Base-by-base conservation (phyloP, 1,140 invertebrate species). In the Nylanderia fulva region DNA sequence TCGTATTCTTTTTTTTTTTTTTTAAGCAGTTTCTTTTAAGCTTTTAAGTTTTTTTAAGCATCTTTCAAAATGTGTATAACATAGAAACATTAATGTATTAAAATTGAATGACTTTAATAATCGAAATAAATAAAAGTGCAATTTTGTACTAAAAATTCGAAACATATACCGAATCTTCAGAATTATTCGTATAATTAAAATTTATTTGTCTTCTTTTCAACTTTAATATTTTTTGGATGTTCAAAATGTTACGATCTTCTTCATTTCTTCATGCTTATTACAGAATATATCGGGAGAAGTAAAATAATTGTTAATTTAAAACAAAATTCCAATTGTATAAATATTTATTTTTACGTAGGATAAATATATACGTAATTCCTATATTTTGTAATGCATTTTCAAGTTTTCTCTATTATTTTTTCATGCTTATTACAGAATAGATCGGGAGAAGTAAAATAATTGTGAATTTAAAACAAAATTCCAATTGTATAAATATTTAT, bases 111-210 rank as follows among this genome's bases (percentile, higher is more conserved):
- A 39, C 15, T 58, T 75, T 60, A 29, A 29, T 9, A 2, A 9
- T 21, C 0, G 3, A 33, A 58, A 24, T 56, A 27, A 39, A n/a
- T n/a, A n/a, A n/a, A n/a, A 58, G 9, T 21, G 7, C 8, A 58
- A 27, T n/a, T 33, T 71, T 71, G 18, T 72, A 58, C 4, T 58
- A 56, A 56, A 72, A 56, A 36, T 36, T 54, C 21, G 18, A 36
- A 21, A 29, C n/a, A 24, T 36, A 29, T 29, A 33, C 7, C 56
- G 68, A 29, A 52, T 48, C 7, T 72, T 72, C 6, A 11, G n/a
- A 54, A 36, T 11, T 3, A 54, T 13, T 15, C 9, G 39, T 11
- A 33, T 33, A 33, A n/a, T 3, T 3, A 0, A 48, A 48, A n/a
- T 75, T 75, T 45, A n/a, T 75, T 75, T 45, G 1, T 27, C 24